Percentiles rank a stretch among this genome's conserved stretches.
phyloP scores from a whole-genome alignment of 2,888 invertebrate genomes.

The Cosmia pyralina region DNA sequence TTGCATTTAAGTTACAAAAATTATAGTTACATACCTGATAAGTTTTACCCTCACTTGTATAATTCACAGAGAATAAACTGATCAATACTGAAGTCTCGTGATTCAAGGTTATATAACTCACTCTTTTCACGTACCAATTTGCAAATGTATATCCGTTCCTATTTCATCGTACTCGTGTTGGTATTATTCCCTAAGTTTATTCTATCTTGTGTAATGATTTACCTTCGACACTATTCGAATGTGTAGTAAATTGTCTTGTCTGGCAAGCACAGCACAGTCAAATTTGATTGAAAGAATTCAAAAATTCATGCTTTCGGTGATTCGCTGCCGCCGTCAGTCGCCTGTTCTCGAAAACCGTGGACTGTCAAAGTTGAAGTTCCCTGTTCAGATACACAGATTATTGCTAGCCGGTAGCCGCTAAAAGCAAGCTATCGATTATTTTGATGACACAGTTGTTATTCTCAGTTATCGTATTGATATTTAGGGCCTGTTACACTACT shows the following conservation, averaged over 20 bases:
- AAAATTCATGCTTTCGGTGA: slow-evolving; percentile 78
- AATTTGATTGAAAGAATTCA: slow-evolving; percentile 81
- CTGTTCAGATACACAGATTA: slow-evolving; percentile 31
- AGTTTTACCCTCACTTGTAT: slow-evolving; percentile 66
- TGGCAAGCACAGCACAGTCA: slow-evolving; percentile 81
- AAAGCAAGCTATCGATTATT: slow-evolving; percentile 28
- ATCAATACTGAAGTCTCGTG: slow-evolving; percentile 89
- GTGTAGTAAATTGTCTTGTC: slow-evolving; percentile 72
- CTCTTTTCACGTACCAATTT: slow-evolving; percentile 80
- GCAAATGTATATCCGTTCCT: slow-evolving; percentile 54
- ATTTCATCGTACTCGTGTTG: slow-evolving; percentile 53
- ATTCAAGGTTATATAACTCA: slow-evolving; percentile 90
- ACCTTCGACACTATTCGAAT: slow-evolving; percentile 86
- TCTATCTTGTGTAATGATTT: slow-evolving; percentile 75
- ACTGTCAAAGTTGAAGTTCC: slow-evolving; percentile 61
- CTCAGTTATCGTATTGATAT: slow-evolving; percentile 3
- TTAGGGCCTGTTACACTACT: not conserved
- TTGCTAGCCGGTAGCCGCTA: not conserved
- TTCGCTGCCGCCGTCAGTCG: slow-evolving; percentile 65
- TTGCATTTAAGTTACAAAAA: slow-evolving; percentile 26
- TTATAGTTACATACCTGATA: slow-evolving; percentile 70
- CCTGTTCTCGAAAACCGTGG: slow-evolving; percentile 60
- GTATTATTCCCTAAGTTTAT: slow-evolving; percentile 60
- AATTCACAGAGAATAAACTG: slow-evolving; percentile 71
- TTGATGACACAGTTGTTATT: not conserved